Conservation (phyloP, 1,140 invertebrate species). For the Zophobas atratus region DNA sequence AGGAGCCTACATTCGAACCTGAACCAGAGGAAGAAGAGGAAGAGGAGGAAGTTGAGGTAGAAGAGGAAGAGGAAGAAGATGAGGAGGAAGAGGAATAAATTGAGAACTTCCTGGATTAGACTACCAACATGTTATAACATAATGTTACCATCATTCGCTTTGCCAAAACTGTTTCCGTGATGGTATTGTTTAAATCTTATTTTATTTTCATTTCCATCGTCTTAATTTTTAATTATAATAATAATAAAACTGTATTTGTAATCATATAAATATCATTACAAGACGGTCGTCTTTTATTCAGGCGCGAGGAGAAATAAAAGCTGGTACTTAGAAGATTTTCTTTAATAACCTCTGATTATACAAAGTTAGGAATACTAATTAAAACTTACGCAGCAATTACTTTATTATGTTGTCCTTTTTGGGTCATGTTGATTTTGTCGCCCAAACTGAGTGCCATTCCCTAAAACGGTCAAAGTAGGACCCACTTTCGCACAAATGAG, state of each 20-base stretch:
- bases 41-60: slow-evolving; percentile 78
- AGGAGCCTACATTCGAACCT: slow-evolving; percentile 76
- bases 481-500: background rate
- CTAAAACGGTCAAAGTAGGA: slow-evolving; percentile 70
- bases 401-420: slow-evolving; percentile 78
- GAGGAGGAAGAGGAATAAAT: slow-evolving; percentile 83
- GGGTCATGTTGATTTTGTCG: slow-evolving; percentile 96
- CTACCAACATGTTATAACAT: slow-evolving; percentile 10
- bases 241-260: slow-evolving; percentile 59
- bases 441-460: slow-evolving; percentile 97
- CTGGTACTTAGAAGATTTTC: background rate
- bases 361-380: slow-evolving; percentile 25
- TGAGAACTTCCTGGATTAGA: slow-evolving; percentile 67
- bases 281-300: slow-evolving; percentile 44
- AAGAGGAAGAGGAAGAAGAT: slow-evolving; percentile 76
- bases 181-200: slow-evolving; percentile 34
- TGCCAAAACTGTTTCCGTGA: slow-evolving; percentile 6
- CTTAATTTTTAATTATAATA: slow-evolving; percentile 52
- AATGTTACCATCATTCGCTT: slow-evolving; percentile 15
- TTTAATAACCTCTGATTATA: slow-evolving; percentile 14
- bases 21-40: slow-evolving; percentile 83
- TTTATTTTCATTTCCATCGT: slow-evolving; percentile 53
- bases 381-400: slow-evolving; percentile 71
- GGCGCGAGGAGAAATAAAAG: background rate
- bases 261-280: slow-evolving; percentile 52